Base-by-base conservation (phyloP, 2,888 invertebrate species). In the Drosophila paucipuncta region DNA sequence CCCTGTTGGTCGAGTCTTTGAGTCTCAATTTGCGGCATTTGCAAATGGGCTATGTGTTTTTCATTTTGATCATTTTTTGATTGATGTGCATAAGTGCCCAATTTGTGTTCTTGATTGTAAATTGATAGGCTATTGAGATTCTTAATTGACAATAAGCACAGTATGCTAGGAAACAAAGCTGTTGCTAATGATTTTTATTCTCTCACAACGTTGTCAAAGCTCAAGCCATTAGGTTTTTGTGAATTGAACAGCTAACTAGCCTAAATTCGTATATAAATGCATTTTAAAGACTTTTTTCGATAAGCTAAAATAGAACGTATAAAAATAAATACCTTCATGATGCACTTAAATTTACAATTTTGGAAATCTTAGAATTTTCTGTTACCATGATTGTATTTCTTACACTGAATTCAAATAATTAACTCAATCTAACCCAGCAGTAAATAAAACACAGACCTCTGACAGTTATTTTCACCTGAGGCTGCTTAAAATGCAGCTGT, bases 21-120 rank as follows among this genome's bases (percentile, higher is more conserved):
- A 30, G 16, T 9, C 31, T 58, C 30, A 35, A 18, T 35, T 68
- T 79, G 63, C 25, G 67, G 49, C 53, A n/a, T 41, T 58, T 58
- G 72, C 39, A 65, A 60, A 65, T 71, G 31, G 39, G 25, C 31
- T 68, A 68, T 53, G 30, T 28, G 31, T 60, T 62, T 25, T 62
- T 37, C 13, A 39, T 53, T 69, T 67, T 69, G 55, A 47, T 61
- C 39, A 41, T 33, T 7, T 7, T 25, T 52, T 57, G 58, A 58
- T 62, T 63, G 66, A 66, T 68, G 55, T 60, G 57, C 35, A 4
- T 4, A 47, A 47, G 7, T 28, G 16, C 22, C 43, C 47, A 47
- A 18, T 37, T 39, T 31, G 3, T 9, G n/a, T 13, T 33, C 4
- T 35, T n/a, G 37, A 43, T 66, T 60, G 31, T 37, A n/a, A 35